Conservation (phyloP, 2,888 invertebrate species). For the Bellardia bayeri region DNA sequence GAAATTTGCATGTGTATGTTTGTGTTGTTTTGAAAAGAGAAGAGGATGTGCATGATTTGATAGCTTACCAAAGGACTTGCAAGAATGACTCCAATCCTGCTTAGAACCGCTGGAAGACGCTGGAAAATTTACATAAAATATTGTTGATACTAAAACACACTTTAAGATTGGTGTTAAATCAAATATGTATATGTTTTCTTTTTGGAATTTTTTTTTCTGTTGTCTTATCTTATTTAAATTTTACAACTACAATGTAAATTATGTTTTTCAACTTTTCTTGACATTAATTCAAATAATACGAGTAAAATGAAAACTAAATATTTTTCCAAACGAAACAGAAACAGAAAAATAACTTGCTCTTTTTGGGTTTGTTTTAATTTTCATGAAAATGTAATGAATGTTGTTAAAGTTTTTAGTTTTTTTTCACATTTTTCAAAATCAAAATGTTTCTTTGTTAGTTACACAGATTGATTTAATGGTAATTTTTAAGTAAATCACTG, state of each 20-base stretch:
- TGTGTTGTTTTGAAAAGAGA: constrained; percentile 60
- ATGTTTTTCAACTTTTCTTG: constrained; percentile 8
- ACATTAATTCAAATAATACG: constrained; percentile 18
- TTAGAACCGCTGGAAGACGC: constrained; percentile 97
- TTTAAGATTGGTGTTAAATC: constrained; percentile 79
- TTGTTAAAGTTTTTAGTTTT: constrained; percentile 16
- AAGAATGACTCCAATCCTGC: constrained; percentile 98
- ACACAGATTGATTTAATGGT: constrained; percentile 48
- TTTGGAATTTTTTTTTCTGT: constrained; percentile 23
- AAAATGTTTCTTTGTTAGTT: constrained; percentile 69
- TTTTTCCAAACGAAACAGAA: constrained; percentile 12
- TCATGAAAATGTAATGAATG: constrained; percentile 58
- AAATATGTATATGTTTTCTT: constrained; percentile 42
- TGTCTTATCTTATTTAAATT: constrained; percentile 3
- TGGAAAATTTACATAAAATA: constrained; percentile 87
- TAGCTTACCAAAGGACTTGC: constrained; percentile 97
- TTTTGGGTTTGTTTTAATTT: constrained; percentile 29
- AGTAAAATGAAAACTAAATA: constrained; percentile 5
- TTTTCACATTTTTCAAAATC: constrained; percentile 38
- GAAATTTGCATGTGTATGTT: constrained; percentile 16
- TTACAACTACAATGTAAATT: neutral
- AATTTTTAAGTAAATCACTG: constrained; percentile 79
- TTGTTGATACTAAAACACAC: constrained; percentile 84
- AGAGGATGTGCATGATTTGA: constrained; percentile 81
- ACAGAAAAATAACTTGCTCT: constrained; percentile 31